These are phyloP conservation scores for Acronicta aceris DNA, from an alignment of 2,888 invertebrate species.

Conservation along the genomic window DNA sequence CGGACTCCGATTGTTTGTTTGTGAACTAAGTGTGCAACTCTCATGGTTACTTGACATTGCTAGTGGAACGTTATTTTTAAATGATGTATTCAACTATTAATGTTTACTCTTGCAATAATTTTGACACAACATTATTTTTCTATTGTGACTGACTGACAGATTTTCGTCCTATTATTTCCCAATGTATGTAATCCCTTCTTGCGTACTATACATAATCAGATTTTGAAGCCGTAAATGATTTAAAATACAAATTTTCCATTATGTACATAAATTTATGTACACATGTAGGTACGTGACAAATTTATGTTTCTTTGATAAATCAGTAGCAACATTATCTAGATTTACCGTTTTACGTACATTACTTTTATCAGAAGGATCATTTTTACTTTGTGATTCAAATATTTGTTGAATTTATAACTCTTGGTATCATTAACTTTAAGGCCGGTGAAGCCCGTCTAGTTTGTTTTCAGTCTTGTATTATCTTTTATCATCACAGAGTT, in stretches of 20 bases:
- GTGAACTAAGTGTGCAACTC: constrained; percentile 64
- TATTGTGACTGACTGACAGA: not conserved
- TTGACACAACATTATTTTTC: not conserved
- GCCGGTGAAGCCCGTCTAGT: constrained; percentile 34
- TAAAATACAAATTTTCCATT: constrained; percentile 66
- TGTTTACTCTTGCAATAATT: not conserved
- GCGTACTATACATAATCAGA: constrained; percentile 14
- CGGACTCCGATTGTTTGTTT: constrained; percentile 74
- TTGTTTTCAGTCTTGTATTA: constrained; percentile 30
- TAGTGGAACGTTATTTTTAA: constrained; percentile 25
- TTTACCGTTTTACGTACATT: constrained; percentile 63
- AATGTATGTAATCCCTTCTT: constrained; percentile 19
- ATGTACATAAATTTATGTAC: constrained; percentile 52
- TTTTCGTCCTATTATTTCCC: constrained; percentile 22
- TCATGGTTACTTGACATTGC: constrained; percentile 64
- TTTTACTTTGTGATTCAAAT: constrained; percentile 57
- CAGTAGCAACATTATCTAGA: constrained; percentile 74
- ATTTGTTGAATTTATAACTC: constrained; percentile 59
- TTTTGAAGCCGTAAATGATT: constrained; percentile 38
- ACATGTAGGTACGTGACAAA: constrained; percentile 74
- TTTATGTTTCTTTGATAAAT: constrained; percentile 81
- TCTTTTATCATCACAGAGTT: constrained; percentile 26
- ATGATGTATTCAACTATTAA: not conserved
- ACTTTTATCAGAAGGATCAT: constrained; percentile 61
- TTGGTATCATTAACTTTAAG: constrained; percentile 44